Evolutionary conservation across 2,113 vertebrate species (phyloP), one percentile per base, ranked within the genome.

Genomic region (Pithys albifrons): DNA sequence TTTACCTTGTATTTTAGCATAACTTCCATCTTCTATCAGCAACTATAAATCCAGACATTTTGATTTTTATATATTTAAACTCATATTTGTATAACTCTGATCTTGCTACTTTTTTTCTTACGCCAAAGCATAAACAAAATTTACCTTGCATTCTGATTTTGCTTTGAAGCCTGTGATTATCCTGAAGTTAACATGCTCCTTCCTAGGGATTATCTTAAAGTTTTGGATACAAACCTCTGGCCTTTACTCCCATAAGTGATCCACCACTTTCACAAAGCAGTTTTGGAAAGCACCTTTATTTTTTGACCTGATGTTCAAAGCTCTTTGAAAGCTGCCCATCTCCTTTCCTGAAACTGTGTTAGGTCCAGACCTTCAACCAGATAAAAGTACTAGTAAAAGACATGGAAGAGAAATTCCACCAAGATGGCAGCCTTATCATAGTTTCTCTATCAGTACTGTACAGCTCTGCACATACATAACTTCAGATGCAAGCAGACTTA

Each of bases 341-440:
- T 83, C 69, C 57, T 31, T 45, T 76, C 37, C 77, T 88, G 70
- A 61, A 95, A 29, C 46, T 55, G 9, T 10, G 11, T 18, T 54
- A 61, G 28, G 52, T 37, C 48, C 64, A 35, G 35, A 76, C 14
- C 45, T 51, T 71, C 51, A 22, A 46, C 9, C 43, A 89, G 29
- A 64, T 14, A 28, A 29, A 41, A 41, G 27, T 24, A 54, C 12
- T 65, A 39, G 7, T 4, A 85, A n/a, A 5, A 59, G 59, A 71
- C 11, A 74, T 1, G 12, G 46, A 39, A 74, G 16, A 6, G 19
- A 66, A 86, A 77, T 52, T 66, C 59, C 43, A 57, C 9, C 29
- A 31, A 1, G 19, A 73, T 0, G 5, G 0, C 35, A 77, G 22
- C 49, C 9, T 1, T 18, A 41, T 2, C 8, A 8, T 66, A 49